A percentile compares a stretch with the other conserved stretches of the same genome.
Conservation (phyloP, 37 sponge, comb jelly and placozoan genomes). For the Beroe forskalii region DNA sequence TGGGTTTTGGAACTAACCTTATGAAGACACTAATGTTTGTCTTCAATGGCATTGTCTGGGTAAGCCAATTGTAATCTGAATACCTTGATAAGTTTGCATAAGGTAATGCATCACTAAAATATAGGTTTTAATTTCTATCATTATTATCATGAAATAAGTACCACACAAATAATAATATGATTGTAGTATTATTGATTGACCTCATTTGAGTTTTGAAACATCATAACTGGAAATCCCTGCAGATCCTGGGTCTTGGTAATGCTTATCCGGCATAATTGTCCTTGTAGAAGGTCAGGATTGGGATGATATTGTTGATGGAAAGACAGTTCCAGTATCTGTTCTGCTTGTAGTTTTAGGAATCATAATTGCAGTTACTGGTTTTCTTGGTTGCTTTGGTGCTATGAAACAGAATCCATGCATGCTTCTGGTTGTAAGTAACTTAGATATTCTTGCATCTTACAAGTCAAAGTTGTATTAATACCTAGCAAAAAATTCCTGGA, state of each 20-base stretch:
- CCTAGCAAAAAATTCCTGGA: too few relatives aligned
- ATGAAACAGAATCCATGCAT: slow-evolving; percentile 48
- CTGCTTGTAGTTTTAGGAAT: slow-evolving; percentile 29
- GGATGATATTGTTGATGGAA: slow-evolving; percentile 47
- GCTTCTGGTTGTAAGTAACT: slow-evolving; percentile 18
- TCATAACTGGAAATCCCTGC: too few relatives aligned
- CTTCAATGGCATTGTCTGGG: slow-evolving; percentile 65
- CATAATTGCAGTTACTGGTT: slow-evolving; percentile 16
- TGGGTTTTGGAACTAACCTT: slow-evolving; percentile 50
- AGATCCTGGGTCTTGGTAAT: slow-evolving; percentile 63
- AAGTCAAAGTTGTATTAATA: too few relatives aligned
- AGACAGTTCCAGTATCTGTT: slow-evolving; percentile 57
- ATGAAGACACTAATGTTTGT: slow-evolving; percentile 65
- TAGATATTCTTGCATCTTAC: neutral
- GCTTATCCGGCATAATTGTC: slow-evolving; percentile 29
- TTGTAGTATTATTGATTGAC: too few relatives aligned
- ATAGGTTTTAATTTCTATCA: too few relatives aligned
- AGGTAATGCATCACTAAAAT: too few relatives aligned
- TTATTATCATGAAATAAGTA: too few relatives aligned
- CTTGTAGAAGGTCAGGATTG: slow-evolving; percentile 52
- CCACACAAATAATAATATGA: too few relatives aligned
- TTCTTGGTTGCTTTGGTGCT: slow-evolving; percentile 61
- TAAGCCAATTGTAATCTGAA: too few relatives aligned
- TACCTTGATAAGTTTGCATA: too few relatives aligned
- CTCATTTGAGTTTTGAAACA: too few relatives aligned